phyloP scores from a whole-genome alignment of 1,140 invertebrate genomes.

The Bombus pascuorum region DNA sequence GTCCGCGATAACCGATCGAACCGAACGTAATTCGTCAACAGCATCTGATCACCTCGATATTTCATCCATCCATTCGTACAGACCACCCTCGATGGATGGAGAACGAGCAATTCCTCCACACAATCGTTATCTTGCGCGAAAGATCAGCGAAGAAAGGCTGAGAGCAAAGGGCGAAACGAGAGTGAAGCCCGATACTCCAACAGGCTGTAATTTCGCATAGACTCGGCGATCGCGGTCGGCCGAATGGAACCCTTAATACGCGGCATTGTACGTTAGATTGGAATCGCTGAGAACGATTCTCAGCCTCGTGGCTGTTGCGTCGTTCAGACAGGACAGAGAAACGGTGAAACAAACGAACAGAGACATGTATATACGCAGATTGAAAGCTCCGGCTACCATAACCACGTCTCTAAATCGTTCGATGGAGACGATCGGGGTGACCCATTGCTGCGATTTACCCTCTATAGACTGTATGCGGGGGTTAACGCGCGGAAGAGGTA shows the following conservation, averaged over 20 bases:
- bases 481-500: conserved; percentile 63
- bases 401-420: conserved; percentile 58
- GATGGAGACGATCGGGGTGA: conserved; percentile 70
- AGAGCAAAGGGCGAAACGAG: conserved; percentile 27
- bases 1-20: background rate
- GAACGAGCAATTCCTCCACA: background rate
- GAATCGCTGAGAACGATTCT: conserved; percentile 56
- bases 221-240: conserved; percentile 12
- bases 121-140: conserved; percentile 21
- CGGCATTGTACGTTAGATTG: conserved; percentile 69
- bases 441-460: conserved; percentile 70
- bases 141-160: conserved; percentile 34
- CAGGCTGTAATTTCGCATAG: conserved; percentile 34
- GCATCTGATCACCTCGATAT: background rate
- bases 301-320: conserved; percentile 18
- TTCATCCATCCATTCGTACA: background rate
- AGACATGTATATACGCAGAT: conserved; percentile 31
- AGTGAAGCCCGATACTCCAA: background rate
- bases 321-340: conserved; percentile 14
- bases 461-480: conserved; percentile 39
- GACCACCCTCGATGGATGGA: background rate
- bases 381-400: conserved; percentile 53
- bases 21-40: background rate
- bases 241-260: conserved; percentile 64
- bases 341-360: background rate